Evolutionary conservation across 2,113 vertebrate genomes (phyloP), one percentile per base, ranked within the genome.

Genomic region (Leucosticte australis): DNA sequence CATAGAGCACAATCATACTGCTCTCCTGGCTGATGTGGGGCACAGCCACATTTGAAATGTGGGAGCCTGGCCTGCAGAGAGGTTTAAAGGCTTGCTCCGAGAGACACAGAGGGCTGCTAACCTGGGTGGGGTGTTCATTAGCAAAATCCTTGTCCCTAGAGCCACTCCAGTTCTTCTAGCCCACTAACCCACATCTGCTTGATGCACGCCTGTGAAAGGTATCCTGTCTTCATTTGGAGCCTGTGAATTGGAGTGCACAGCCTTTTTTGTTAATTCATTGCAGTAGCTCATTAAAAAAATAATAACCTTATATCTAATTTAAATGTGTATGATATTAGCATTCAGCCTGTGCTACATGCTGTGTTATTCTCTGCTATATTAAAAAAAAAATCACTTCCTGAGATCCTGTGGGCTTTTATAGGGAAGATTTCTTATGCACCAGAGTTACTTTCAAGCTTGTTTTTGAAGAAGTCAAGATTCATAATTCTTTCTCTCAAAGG

Each of bases 301-400:
- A 71, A 79, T 56, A 94, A 69, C 63, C 47, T 90, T 74, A 47
- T 86, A 55, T 81, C 87, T 92, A 74, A 93, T 93, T 93, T 92
- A 94, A 92, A 78, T 81, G 47, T 86, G 39, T 75, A n/a, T 65
- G 47, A 52, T 67, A 81, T 90, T 95, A 88, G 55, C 11, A 6
- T 83, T 91, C 82, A 86, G 85, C 71, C 52, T 86, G 76, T 86
- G 57, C 55, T 91, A 30, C 79, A n/a, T 63, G 85, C 60, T 83
- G 52, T 85, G 50, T 62, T 95, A 31, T 90, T 92, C 81, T 89
- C 87, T 70, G 84, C 59, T 95, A 55, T 55, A 80, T 70, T 42
- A 14, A 42, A 83, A 89, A 60, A 56, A 37, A 16, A 35, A 33
- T 5, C 15, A n/a, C 30, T 63, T 87, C 63, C 79, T 44, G 64